Percentiles rank a stretch among this genome's conserved stretches.
phyloP scores from a whole-genome alignment of 2,888 invertebrate genomes.

The Cryptocheilus praepositus region DNA sequence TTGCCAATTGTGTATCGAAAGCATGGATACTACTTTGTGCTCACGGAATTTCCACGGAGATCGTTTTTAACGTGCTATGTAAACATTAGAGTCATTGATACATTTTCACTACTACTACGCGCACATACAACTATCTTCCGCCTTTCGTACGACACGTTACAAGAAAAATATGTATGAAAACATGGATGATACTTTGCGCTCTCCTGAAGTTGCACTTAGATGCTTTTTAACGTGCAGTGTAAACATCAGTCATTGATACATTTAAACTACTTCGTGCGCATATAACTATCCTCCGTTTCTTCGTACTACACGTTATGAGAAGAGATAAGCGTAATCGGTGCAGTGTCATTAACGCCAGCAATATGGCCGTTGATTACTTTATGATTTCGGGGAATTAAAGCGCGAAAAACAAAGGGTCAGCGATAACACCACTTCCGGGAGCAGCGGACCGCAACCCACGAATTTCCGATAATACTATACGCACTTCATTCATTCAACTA shows the following conservation, averaged over 20 bases:
- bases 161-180: background rate
- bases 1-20: no score
- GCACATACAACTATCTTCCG: background rate
- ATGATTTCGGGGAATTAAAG: slow-evolving; percentile 48
- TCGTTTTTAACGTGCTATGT: no score
- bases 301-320: slow-evolving; percentile 18
- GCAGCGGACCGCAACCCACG: slow-evolving; percentile 45
- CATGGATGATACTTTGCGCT: no score
- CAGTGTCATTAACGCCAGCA: slow-evolving; percentile 35
- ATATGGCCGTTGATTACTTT: slow-evolving; percentile 33
- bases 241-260: no score
- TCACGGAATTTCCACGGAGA: no score
- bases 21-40: no score
- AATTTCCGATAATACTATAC: slow-evolving; percentile 43
- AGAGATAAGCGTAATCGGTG: slow-evolving; percentile 35
- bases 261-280: no score
- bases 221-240: no score
- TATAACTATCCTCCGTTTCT: background rate
- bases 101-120: no score
- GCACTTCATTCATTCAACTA: slow-evolving; percentile 41
- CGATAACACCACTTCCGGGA: slow-evolving; percentile 53
- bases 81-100: no score
- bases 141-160: slow-evolving; percentile 13
- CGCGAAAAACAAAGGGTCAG: slow-evolving; percentile 50
- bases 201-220: no score